A percentile compares a stretch with the other conserved stretches of the same genome.
Evolutionary conservation across 2,888 invertebrate genomes (phyloP).

Genomic region (Nephrocerus scutellatus): DNA sequence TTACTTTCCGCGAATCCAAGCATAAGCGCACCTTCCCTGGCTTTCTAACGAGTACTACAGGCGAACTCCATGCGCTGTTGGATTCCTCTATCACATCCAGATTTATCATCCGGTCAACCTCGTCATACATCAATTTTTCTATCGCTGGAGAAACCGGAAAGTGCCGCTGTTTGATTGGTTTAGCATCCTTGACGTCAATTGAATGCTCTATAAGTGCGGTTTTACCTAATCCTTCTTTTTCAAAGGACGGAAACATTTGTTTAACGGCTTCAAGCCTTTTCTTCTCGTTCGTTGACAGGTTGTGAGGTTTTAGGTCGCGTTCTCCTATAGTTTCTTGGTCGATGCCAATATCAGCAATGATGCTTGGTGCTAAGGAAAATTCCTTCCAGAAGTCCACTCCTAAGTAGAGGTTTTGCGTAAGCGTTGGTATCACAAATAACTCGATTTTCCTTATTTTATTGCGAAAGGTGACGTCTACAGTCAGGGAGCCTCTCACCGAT

Average conservation of each 20-base stretch:
- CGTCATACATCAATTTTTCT: conserved; percentile 20
- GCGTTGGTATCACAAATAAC: too few species aligned
- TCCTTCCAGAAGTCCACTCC: too few species aligned
- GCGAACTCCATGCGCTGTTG: conserved; percentile 18
- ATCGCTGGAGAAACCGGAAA: conserved; percentile 20
- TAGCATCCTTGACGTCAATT: conserved; percentile 17
- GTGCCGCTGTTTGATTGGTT: conserved; percentile 20
- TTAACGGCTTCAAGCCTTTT: neutral
- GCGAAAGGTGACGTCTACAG: conserved; percentile 9
- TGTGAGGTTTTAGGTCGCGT: conserved; percentile 5
- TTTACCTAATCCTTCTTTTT: conserved; percentile 13
- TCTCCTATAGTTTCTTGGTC: too few species aligned
- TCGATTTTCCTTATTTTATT: too few species aligned
- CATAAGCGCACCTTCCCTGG: conserved; percentile 13
- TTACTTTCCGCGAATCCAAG: conserved; percentile 16
- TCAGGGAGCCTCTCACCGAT: conserved; percentile 5
- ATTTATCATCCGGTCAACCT: conserved; percentile 32
- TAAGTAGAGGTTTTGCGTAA: too few species aligned
- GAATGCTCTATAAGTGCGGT: conserved; percentile 13
- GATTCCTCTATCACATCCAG: conserved; percentile 30
- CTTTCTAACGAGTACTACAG: conserved; percentile 13
- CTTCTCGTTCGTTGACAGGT: neutral
- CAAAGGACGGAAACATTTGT: conserved; percentile 15
- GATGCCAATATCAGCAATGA: too few species aligned
- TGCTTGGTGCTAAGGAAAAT: conserved; percentile 3